A percentile compares a stretch with the other conserved stretches of the same genome.
Conservation (phyloP, 2,113 vertebrate genomes). For the Coturnix japonica region DNA sequence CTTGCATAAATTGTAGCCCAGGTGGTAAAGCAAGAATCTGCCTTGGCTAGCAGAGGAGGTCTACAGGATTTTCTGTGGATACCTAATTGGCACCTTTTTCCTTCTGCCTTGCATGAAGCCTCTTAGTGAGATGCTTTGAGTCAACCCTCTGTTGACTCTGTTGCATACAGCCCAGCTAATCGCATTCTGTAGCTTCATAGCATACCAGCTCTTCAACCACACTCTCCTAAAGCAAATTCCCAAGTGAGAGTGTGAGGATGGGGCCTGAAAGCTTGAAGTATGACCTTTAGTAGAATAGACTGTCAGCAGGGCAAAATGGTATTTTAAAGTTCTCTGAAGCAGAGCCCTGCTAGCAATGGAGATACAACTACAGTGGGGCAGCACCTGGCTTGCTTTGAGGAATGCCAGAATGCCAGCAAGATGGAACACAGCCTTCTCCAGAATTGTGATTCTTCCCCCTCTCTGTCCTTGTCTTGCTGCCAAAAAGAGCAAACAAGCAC, state of each 20-base stretch:
- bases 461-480: neutral
- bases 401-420: neutral
- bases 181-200: neutral
- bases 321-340: neutral
- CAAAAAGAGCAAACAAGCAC: neutral
- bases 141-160: neutral
- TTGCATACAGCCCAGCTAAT: neutral
- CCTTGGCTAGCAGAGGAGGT: neutral
- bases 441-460: neutral
- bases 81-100: neutral
- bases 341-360: neutral
- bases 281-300: neutral
- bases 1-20: rapidly evolving
- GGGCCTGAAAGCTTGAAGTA: neutral
- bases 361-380: neutral
- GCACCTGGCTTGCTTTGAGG: neutral
- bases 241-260: neutral
- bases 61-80: neutral
- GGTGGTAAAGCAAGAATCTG: neutral
- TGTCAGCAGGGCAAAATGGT: neutral
- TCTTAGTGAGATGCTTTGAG: neutral
- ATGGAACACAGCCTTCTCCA: neutral
- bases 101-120: neutral
- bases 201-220: neutral
- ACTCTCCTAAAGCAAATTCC: neutral